These are phyloP conservation scores for Thinocorus orbignyianus DNA, from an alignment of 2,113 vertebrate species.

Conservation along the genomic window DNA sequence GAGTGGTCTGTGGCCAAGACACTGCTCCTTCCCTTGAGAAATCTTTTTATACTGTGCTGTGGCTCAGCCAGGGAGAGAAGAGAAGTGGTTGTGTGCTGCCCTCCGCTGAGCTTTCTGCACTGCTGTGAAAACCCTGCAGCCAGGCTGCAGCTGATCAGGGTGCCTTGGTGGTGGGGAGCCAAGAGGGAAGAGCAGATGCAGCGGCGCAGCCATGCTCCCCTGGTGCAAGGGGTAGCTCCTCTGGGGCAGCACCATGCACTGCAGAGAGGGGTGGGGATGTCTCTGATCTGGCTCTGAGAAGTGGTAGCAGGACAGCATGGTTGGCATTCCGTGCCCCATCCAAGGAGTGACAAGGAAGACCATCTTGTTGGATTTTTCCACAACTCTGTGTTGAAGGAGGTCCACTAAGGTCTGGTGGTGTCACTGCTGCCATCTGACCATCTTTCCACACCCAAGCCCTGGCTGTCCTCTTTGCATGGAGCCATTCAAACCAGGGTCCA, in stretches of 20 bases:
- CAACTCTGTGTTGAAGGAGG: neutral
- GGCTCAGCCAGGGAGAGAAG: neutral
- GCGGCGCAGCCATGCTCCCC: accelerated
- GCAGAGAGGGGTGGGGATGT: accelerated
- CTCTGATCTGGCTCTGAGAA: accelerated
- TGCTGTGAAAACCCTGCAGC: neutral
- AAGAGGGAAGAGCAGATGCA: neutral
- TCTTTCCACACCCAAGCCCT: accelerated
- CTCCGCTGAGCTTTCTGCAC: neutral
- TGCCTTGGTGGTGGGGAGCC: neutral
- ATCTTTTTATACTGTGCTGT: neutral
- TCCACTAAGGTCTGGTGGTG: neutral
- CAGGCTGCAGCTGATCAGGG: accelerated
- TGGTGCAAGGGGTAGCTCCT: neutral
- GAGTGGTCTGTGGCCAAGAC: neutral
- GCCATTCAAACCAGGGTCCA: neutral
- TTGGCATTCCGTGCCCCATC: neutral
- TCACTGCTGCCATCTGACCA: neutral
- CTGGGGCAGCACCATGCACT: neutral
- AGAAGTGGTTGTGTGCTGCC: conserved; percentile 6
- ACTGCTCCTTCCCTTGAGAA: neutral
- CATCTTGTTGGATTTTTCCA: neutral
- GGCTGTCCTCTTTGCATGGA: neutral
- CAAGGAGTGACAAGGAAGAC: neutral
- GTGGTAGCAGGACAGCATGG: neutral